Evolutionary conservation across 2,888 invertebrate genomes (phyloP).

Genomic region (Drosophila anceps): DNA sequence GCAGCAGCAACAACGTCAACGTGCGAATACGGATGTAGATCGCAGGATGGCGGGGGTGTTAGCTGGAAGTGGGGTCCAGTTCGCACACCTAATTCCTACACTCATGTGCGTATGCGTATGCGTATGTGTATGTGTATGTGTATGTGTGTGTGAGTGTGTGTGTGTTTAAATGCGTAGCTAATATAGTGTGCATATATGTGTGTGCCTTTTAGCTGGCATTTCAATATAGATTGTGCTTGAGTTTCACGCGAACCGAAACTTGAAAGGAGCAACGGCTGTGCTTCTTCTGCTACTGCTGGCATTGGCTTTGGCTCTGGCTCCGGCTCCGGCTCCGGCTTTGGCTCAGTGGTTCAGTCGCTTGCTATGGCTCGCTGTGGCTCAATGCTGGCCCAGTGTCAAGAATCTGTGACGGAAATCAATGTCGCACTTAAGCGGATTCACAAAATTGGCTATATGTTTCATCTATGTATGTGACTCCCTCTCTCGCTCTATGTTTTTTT

Average conservation of each 20-base stretch:
- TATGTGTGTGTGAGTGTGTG: background rate
- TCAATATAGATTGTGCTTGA: slow-evolving; percentile 53
- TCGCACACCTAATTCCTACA: slow-evolving; percentile 56
- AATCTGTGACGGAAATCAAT: slow-evolving; percentile 79
- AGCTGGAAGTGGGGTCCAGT: slow-evolving; percentile 15
- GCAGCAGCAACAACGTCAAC: slow-evolving; percentile 27
- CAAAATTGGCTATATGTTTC: slow-evolving; percentile 78
- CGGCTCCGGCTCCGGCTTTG: slow-evolving; percentile 9
- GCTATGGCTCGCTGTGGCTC: slow-evolving; percentile 6
- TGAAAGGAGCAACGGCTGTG: slow-evolving; percentile 6
- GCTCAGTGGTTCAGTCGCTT: slow-evolving; percentile 16
- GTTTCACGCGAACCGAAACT: slow-evolving; percentile 42
- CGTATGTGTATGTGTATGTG: slow-evolving; percentile 7
- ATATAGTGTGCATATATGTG: background rate
- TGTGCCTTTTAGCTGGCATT: slow-evolving; percentile 54
- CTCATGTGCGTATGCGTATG: slow-evolving; percentile 19
- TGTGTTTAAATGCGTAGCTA: background rate
- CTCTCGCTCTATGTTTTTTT: slow-evolving; percentile 1
- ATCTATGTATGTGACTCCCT: slow-evolving; percentile 2
- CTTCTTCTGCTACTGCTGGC: slow-evolving; percentile 7
- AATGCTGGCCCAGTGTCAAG: slow-evolving; percentile 66
- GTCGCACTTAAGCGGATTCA: slow-evolving; percentile 80
- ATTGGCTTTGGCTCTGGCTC: slow-evolving; percentile 3
- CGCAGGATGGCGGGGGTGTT: slow-evolving; percentile 11
- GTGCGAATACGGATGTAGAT: slow-evolving; percentile 53